phyloP scores from a whole-genome alignment of 1,140 invertebrate genomes.

The Parasteatoda tepidariorum region DNA sequence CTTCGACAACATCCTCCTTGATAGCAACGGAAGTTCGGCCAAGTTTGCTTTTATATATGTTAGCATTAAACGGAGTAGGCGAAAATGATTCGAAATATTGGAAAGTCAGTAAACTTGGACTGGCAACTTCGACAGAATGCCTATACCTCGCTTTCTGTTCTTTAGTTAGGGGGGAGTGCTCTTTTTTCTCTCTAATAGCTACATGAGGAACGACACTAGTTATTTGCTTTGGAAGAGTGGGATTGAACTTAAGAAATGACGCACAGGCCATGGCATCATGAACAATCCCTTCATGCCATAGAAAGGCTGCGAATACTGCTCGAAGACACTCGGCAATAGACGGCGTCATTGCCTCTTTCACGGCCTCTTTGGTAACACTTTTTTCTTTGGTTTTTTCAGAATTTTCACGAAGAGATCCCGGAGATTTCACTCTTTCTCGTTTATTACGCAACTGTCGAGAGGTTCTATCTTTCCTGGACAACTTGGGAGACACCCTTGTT shows the following conservation, averaged over 20 bases:
- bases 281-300: conserved; percentile 97
- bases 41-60: conserved; percentile 75
- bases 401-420: conserved; percentile 65
- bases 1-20: conserved; percentile 54
- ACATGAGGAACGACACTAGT: conserved; percentile 49
- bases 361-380: conserved; percentile 65
- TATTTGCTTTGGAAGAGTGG: conserved; percentile 62
- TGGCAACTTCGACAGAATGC: conserved; percentile 88
- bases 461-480: conserved; percentile 73
- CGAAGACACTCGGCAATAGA: conserved; percentile 92
- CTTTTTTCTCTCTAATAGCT: conserved; percentile 42
- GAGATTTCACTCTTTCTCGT: conserved; percentile 76
- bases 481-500: conserved; percentile 74
- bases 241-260: conserved; percentile 91
- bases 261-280: conserved; percentile 98
- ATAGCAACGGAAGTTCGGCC: conserved; percentile 59
- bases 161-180: conserved; percentile 62
- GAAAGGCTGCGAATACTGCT: conserved; percentile 92
- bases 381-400: conserved; percentile 55
- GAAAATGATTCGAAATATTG: conserved; percentile 81
- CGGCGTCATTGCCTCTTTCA: conserved; percentile 88
- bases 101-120: conserved; percentile 78
- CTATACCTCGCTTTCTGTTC: conserved; percentile 75
- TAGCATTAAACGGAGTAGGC: conserved; percentile 78
- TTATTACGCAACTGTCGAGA: conserved; percentile 70